Percentiles rank a stretch among this genome's conserved stretches.
Evolutionary conservation across 2,113 vertebrate species (phyloP).

Genomic region (Megalops atlanticus): DNA sequence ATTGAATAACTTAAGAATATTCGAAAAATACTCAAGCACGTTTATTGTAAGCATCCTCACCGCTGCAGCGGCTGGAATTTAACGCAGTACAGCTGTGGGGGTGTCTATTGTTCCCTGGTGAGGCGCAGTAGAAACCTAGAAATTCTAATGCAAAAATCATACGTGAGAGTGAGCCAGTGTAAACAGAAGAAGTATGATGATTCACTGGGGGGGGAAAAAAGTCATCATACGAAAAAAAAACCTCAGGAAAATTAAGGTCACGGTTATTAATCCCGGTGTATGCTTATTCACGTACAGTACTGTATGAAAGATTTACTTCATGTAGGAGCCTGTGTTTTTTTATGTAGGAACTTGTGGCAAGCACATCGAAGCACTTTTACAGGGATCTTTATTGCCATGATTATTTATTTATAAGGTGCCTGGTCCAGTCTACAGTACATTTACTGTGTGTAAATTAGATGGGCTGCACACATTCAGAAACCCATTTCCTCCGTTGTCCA

Average conservation of each 20-base stretch:
- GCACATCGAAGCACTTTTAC: not conserved
- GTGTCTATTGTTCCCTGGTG: not conserved
- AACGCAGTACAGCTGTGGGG: not conserved
- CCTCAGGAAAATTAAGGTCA: not conserved
- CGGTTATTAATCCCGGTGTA: not conserved
- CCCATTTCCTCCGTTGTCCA: not conserved
- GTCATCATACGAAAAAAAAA: no score
- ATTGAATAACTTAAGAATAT: no score
- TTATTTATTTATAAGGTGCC: not conserved
- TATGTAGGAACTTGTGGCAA: not conserved
- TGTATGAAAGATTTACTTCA: not conserved
- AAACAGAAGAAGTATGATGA: not conserved
- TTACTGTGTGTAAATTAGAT: conserved; percentile 1
- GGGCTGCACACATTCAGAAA: not conserved
- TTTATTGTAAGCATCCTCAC: not conserved
- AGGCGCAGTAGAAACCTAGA: not conserved
- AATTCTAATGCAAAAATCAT: not conserved
- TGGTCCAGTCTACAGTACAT: conserved; percentile 2
- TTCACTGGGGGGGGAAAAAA: no score
- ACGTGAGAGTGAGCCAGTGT: not conserved
- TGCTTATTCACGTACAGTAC: not conserved
- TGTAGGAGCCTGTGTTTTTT: not conserved
- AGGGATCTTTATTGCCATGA: not conserved
- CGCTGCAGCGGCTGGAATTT: not conserved
- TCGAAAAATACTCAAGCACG: not conserved